Percentiles rank a stretch among this genome's conserved stretches.
phyloP scores from a whole-genome alignment of 2,888 invertebrate species.

The Plagodis dolabraria region DNA sequence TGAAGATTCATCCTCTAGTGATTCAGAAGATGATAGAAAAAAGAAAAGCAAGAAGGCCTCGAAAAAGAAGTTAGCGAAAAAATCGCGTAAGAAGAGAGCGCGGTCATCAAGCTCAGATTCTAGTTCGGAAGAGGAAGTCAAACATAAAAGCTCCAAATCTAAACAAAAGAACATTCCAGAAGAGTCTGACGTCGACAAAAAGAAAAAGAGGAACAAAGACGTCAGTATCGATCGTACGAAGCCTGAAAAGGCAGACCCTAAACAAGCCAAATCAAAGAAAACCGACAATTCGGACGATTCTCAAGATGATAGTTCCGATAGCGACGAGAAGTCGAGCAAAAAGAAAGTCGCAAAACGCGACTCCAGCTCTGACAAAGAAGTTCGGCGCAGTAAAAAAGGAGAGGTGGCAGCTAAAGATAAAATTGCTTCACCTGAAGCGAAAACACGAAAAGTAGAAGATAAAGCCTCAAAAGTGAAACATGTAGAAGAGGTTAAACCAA shows the following conservation, averaged over 20 bases:
- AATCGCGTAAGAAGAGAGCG: slow-evolving; percentile 74
- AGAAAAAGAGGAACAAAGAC: slow-evolving; percentile 74
- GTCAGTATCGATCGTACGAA: slow-evolving; percentile 64
- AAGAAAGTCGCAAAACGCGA: slow-evolving; percentile 79
- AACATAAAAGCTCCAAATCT: slow-evolving; percentile 74
- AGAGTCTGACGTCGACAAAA: slow-evolving; percentile 75
- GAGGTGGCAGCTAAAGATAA: slow-evolving; percentile 66
- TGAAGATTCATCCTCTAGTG: slow-evolving; percentile 79
- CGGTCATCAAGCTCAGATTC: slow-evolving; percentile 81
- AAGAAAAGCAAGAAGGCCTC: slow-evolving; percentile 79
- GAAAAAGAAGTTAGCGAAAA: slow-evolving; percentile 77
- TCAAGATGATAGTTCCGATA: slow-evolving; percentile 73
- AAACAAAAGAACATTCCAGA: slow-evolving; percentile 81
- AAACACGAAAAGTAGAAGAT: slow-evolving; percentile 70
- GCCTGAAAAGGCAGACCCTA: slow-evolving; percentile 66
- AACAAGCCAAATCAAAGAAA: slow-evolving; percentile 70
- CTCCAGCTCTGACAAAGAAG: slow-evolving; percentile 76
- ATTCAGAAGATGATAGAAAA: slow-evolving; percentile 79
- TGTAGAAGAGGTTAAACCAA: slow-evolving; percentile 77
- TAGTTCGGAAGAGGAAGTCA: slow-evolving; percentile 81
- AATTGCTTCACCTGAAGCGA: slow-evolving; percentile 71
- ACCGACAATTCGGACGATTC: slow-evolving; percentile 73
- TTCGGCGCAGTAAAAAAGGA: slow-evolving; percentile 66
- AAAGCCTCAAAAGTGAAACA: slow-evolving; percentile 78
- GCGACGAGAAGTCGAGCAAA: slow-evolving; percentile 82